phyloP scores from a whole-genome alignment of 2,888 invertebrate species.

The Drosophila suboccidentalis region DNA sequence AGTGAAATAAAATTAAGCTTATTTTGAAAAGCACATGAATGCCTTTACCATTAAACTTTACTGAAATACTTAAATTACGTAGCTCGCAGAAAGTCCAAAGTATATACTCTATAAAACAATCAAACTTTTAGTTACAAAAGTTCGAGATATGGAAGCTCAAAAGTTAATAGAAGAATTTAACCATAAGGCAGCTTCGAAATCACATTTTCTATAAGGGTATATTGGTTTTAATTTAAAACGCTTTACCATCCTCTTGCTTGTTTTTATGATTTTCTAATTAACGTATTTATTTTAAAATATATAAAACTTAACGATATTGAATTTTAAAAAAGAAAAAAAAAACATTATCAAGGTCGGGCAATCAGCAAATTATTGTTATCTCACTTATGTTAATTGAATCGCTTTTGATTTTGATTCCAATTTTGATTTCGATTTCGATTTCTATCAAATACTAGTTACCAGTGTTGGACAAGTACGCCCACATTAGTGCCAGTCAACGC shows the following conservation, averaged over 20 bases:
- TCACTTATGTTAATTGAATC: slow-evolving; percentile 43
- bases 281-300: slow-evolving; percentile 8
- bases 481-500: slow-evolving; percentile 22
- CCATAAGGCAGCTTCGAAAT: neutral
- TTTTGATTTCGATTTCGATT: slow-evolving; percentile 34
- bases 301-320: slow-evolving; percentile 1
- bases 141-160: no score
- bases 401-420: slow-evolving; percentile 31
- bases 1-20: neutral
- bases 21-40: neutral
- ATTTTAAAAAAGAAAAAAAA: neutral
- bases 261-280: neutral
- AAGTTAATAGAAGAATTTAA: no score
- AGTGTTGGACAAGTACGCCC: slow-evolving; percentile 46
- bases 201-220: neutral
- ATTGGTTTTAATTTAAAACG: neutral
- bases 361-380: slow-evolving; percentile 39
- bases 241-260: neutral
- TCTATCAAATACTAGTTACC: slow-evolving; percentile 8
- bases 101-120: no score
- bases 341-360: slow-evolving; percentile 11
- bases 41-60: neutral
- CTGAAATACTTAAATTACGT: neutral
- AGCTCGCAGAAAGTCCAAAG: neutral
- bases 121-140: no score